A percentile compares a stretch with the other conserved stretches of the same genome.
phyloP scores from a whole-genome alignment of 2,113 vertebrate genomes.

The Furnarius figulus region DNA sequence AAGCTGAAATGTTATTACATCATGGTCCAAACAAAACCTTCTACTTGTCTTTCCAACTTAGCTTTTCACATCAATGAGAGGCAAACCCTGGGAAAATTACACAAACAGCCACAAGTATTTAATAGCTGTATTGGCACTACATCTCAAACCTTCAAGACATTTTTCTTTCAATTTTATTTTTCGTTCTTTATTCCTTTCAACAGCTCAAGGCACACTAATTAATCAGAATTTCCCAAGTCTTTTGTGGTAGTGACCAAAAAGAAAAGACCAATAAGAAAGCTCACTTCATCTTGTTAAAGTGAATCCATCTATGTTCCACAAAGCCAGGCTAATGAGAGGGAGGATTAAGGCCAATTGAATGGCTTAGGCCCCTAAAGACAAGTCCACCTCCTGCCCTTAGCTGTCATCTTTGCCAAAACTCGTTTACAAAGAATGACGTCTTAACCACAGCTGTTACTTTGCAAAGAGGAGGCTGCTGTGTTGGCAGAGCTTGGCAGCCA shows the following conservation, averaged over 20 bases:
- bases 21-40: conserved; percentile 39
- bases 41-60: conserved; percentile 22
- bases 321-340: conserved; percentile 50
- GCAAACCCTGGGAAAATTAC: conserved; percentile 76
- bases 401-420: conserved; percentile 58
- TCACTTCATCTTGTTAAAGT: conserved; percentile 65
- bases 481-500: conserved; percentile 33
- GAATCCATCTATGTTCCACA: conserved; percentile 57
- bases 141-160: conserved; percentile 56
- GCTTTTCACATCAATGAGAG: conserved; percentile 15
- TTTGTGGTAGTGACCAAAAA: conserved; percentile 60
- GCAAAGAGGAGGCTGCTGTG: conserved; percentile 24
- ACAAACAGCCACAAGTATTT: conserved; percentile 73
- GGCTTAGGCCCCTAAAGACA: conserved; percentile 39
- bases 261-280: background rate
- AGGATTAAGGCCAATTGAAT: conserved; percentile 75
- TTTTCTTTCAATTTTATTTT: conserved; percentile 62
- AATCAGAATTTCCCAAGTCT: conserved; percentile 73
- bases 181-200: conserved; percentile 60
- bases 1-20: conserved; percentile 38
- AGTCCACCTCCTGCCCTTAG: conserved; percentile 52
- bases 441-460: conserved; percentile 67
- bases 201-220: conserved; percentile 70
- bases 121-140: conserved; percentile 63
- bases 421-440: conserved; percentile 67